phyloP scores from a whole-genome alignment of 92 coral and sea anemone species.

The Paramuricea clavata region DNA sequence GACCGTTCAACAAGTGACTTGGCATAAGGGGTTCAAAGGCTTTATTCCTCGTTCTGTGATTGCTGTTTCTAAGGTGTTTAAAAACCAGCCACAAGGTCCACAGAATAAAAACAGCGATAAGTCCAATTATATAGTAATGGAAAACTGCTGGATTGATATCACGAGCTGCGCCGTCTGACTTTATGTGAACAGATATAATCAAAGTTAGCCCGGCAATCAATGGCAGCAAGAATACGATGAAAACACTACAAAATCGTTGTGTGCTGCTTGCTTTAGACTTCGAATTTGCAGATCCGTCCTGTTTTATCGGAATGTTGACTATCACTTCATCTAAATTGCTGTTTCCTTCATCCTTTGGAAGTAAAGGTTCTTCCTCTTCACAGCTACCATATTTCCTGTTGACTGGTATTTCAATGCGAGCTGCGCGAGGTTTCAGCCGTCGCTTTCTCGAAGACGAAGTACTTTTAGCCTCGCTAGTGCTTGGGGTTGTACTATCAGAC shows the following conservation, averaged over 20 bases:
- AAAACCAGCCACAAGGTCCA: no score
- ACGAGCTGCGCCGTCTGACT: background rate
- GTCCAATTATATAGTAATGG: background rate
- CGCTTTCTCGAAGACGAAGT: background rate
- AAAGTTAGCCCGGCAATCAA: background rate
- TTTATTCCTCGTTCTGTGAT: background rate
- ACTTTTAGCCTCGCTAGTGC: background rate
- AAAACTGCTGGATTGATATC: background rate
- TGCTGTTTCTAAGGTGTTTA: no score
- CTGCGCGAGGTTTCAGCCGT: background rate
- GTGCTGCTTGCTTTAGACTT: no score
- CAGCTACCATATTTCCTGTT: background rate
- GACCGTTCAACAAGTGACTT: slow-evolving; percentile 35
- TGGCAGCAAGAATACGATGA: background rate
- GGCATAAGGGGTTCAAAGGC: slow-evolving; percentile 6
- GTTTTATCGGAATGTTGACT: background rate
- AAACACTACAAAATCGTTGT: background rate
- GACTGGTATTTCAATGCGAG: background rate
- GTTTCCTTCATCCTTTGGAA: background rate
- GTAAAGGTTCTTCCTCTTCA: background rate
- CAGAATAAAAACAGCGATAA: slow-evolving; percentile 4
- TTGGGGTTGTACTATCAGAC: background rate
- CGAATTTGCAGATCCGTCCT: background rate
- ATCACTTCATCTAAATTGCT: background rate
- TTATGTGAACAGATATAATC: background rate